phyloP scores from a whole-genome alignment of 64 coral and sea anemone species.

The Exaiptasia diaphana region DNA sequence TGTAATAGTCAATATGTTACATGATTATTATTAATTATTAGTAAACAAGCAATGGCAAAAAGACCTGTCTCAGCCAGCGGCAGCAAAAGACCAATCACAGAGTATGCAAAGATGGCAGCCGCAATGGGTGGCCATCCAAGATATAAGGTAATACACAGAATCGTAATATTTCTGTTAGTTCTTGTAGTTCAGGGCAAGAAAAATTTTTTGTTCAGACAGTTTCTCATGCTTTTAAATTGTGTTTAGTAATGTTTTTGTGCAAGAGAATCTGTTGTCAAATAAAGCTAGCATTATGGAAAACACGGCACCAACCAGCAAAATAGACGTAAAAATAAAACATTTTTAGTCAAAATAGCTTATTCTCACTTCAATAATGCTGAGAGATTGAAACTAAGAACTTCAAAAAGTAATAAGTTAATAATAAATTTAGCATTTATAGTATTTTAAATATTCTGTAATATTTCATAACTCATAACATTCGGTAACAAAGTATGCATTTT shows the following conservation, averaged over 20 bases:
- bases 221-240: background rate
- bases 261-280: background rate
- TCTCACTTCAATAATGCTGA: no score
- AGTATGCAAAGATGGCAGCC: constrained; percentile 90
- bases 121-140: constrained; percentile 92
- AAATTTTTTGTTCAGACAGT: background rate
- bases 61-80: constrained; percentile 95
- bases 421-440: no score
- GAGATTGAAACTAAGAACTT: no score
- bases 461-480: background rate
- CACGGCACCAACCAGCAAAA: background rate
- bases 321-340: background rate
- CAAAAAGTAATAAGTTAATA: no score
- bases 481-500: background rate
- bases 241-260: background rate
- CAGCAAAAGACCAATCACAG: constrained; percentile 87
- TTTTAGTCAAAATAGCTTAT: no score
- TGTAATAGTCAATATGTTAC: no score
- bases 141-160: constrained; percentile 69
- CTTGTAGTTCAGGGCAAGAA: background rate
- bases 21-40: background rate
- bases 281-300: background rate
- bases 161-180: background rate
- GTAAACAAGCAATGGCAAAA: constrained; percentile 93
- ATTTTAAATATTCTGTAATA: no score